phyloP scores from a whole-genome alignment of 1,140 invertebrate genomes.

The Heliothis virescens region DNA sequence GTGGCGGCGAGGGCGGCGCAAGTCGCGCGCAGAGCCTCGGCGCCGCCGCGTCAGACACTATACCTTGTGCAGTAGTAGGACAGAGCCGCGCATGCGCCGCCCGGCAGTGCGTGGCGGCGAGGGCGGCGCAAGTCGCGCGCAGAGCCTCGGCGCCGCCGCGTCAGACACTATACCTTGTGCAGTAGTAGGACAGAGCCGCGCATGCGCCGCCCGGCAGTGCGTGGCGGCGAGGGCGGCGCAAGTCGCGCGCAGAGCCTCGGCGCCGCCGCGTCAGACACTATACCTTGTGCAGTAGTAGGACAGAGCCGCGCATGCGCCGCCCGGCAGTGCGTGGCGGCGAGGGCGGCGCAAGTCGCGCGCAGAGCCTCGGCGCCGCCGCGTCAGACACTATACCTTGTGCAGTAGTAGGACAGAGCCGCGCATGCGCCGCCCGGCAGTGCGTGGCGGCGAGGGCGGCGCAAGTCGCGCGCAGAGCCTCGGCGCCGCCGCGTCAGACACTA shows the following conservation, averaged over 20 bases:
- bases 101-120: no score
- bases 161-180: not conserved
- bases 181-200: slow-evolving; percentile 72
- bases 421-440: slow-evolving; percentile 94
- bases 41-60: slow-evolving; percentile 21
- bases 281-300: slow-evolving; percentile 6
- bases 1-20: no score
- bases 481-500: slow-evolving; percentile 21
- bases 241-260: slow-evolving; percentile 53
- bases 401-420: slow-evolving; percentile 72
- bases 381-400: not conserved
- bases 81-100: slow-evolving; percentile 91
- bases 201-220: slow-evolving; percentile 94
- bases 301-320: slow-evolving; percentile 91
- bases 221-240: no score
- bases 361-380: slow-evolving; percentile 52
- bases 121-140: slow-evolving; percentile 46
- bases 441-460: no score
- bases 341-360: slow-evolving; percentile 46
- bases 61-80: slow-evolving; percentile 6
- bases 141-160: slow-evolving; percentile 52
- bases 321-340: no score
- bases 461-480: slow-evolving; percentile 53
- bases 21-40: slow-evolving; percentile 53
- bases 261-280: slow-evolving; percentile 21